Base-by-base conservation (phyloP, 2,113 vertebrate genomes). In the Engraulis encrasicolus region DNA sequence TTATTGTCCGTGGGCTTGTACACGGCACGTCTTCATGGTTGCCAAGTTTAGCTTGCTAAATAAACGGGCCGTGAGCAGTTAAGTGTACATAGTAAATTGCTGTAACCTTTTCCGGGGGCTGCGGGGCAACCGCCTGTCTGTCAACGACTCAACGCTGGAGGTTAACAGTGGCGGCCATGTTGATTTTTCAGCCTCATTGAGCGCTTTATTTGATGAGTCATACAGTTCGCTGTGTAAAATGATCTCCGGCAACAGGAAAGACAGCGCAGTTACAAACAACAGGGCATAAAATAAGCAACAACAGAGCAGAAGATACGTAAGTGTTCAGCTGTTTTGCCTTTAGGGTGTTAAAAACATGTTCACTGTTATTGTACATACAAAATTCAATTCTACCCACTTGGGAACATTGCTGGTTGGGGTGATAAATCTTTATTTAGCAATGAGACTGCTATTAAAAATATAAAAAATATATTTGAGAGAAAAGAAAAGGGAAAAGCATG, bases 191-290 rank as follows among this genome's bases (percentile, higher is more conserved):
- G 81, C 79, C 52, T 85, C 36, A 83, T n/a, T 79, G 81, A 83
- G 77, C 71, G 78, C 74, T 86, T 83, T 79, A 85, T 88, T 84
- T 80, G 38, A 80, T 83, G 78, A 89, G 81, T 78, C 66, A 85
- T 74, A 78, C 61, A n/a, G n/a, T n/a, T n/a, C n/a, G 78, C 79
- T 54, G 5, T 81, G 50, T 82, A 84, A 79, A 83, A 74, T 71
- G 85, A 86, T 83, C 66, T 48, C 34, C 27, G 81, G 34, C 50
- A 80, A n/a, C n/a, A n/a, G n/a, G 49, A 84, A 45, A 50, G 31
- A n/a, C 54, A 27, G 37, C 31, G n/a, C 79, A 82, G n/a, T 83
- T 81, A 78, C 81, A 50, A 58, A 81, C 83, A 66, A 66, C n/a
- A 54, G 50, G 23, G 31, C 58, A 66, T 66, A 27, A 66, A 66